Base-by-base conservation (phyloP, 2,888 invertebrate species). In the Epirrhoe tristata region DNA sequence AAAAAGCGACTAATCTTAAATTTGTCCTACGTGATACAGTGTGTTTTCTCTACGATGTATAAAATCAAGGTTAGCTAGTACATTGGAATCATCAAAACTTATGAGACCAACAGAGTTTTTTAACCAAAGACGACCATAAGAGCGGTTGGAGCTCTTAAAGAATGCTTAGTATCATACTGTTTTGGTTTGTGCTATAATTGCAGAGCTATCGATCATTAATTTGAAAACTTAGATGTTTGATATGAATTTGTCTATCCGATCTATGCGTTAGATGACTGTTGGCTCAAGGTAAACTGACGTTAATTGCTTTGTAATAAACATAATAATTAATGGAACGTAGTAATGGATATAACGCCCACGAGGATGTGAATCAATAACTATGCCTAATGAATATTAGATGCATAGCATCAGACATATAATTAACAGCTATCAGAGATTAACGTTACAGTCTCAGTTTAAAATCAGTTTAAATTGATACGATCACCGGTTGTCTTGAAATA, bases 271-370 rank as follows among this genome's bases (percentile, higher is more conserved):
- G 58, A 54, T 50, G 46, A 64, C 54, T 58, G 64, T 64, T 54
- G 58, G 54, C 36, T 54, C 54, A 54, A 58, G 24, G 62, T 59
- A 63, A 62, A 58, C 52, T 64, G 55, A 58, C 64, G 34, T 60
- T 64, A 68, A 65, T 64, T 64, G 50, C 64, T 61, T 58, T 54
- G 63, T 65, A 65, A 68, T 69, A 63, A 58, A 63, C 65, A 69
- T 70, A 63, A 69, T 63, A 69, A 69, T 73, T 62, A 64, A 66
- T 67, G 71, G 59, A 60, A 59, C 67, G 66, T 46, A 58, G 50
- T 65, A 60, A 64, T 73, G 59, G 66, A 64, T 67, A 53, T 71
- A 69, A 65, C 43, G 32, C 64, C 62, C 64, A 58, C 48, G 67
- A 71, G 67, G 16, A 68, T 58, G 55, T 14, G 39, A 48, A 67